These are phyloP conservation scores for Geophilus truncorum DNA, from an alignment of 2,888 invertebrate species.

Conservation along the genomic window DNA sequence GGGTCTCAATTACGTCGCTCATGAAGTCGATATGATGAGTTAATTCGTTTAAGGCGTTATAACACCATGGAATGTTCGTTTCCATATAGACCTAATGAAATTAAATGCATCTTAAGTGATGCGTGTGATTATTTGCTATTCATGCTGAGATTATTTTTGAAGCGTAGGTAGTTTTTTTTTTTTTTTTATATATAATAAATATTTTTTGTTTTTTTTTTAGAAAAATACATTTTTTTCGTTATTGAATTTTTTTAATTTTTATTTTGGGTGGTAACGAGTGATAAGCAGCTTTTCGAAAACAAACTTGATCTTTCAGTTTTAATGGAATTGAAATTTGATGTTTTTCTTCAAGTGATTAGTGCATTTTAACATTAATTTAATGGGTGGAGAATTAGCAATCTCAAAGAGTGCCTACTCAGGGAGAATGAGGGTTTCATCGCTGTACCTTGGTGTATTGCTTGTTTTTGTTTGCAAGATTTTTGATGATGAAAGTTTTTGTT, in stretches of 20 bases:
- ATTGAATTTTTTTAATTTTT: no score
- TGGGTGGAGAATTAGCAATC: no score
- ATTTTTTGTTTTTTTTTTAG: no score
- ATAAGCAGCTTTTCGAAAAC: no score
- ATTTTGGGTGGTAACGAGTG: no score
- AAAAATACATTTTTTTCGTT: no score
- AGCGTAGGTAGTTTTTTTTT: not conserved
- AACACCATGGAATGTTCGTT: not conserved
- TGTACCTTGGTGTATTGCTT: no score
- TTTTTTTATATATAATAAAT: no score
- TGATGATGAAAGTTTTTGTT: not conserved
- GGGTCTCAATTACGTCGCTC: not conserved
- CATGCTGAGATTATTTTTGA: not conserved
- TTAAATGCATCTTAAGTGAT: constrained; percentile 7
- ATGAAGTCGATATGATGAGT: constrained; percentile 6
- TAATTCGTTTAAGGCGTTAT: not conserved
- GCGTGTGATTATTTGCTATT: constrained; percentile 7
- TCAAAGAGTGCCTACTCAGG: not conserved
- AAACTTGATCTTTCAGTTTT: no score
- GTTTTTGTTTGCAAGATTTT: not conserved
- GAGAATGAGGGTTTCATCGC: not conserved
- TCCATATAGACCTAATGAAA: not conserved
- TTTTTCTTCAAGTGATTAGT: no score
- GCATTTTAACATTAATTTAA: no score
- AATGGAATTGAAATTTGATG: no score